Evolutionary conservation across 2,113 vertebrate genomes (phyloP), one percentile per base, ranked within the genome.

Genomic region (Chamaetylas fuelleborni): DNA sequence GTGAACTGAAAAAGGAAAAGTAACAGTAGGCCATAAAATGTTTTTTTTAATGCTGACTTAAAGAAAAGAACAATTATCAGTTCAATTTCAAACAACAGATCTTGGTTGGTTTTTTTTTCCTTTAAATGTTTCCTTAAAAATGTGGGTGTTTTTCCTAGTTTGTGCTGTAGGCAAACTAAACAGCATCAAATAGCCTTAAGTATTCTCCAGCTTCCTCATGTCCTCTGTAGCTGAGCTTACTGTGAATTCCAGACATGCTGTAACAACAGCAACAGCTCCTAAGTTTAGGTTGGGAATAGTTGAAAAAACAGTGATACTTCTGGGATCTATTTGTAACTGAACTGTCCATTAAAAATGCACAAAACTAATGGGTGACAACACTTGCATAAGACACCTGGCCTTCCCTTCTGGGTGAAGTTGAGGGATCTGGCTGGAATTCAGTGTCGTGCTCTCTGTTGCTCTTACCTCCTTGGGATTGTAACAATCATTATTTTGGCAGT

Each of bases 91-190:
- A 81, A 14, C 8, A 53, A 11, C 5, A 2, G 40, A 33, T 17
- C 17, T n/a, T 47, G 15, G 2, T 45, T 19, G 22, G 45, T 22
- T 25, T 25, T 48, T 48, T 4, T 9, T 86, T 77, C 65, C 8
- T 13, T 88, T 81, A 54, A 80, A 48, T 19, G 3, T 29, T 90
- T 17, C 34, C 9, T 61, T 74, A 33, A 90, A 81, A 73, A 47
- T 17, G 5, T 29, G 17, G 8, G 0, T 1, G 0, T 26, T 45
- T 42, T 79, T 17, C 9, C 22, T 36, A 51, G 14, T 81, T 87
- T 66, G 23, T 70, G 12, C 25, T 87, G 28, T 33, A 78, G 40
- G 38, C 36, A 84, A 77, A 20, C 40, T 81, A 48, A 88, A 13
- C 8, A 36, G 42, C 61, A 51, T 61, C 40, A 51, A 43, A 57